These are phyloP conservation scores for Pilophorus perplexus DNA, from an alignment of 2,888 invertebrate species.

Conservation along the genomic window DNA sequence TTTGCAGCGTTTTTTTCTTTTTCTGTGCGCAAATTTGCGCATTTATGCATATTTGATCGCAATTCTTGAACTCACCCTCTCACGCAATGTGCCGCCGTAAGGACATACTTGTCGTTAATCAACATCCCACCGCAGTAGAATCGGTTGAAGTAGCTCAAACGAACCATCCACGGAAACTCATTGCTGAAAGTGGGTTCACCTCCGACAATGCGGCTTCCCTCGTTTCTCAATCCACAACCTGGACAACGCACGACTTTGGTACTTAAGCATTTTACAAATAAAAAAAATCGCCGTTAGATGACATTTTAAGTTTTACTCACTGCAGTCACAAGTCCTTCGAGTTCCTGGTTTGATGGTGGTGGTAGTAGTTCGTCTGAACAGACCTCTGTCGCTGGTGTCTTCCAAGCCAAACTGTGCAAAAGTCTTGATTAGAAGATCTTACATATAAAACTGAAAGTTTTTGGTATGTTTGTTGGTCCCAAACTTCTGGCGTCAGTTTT, in stretches of 20 bases:
- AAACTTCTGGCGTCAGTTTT: no score
- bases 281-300: background rate
- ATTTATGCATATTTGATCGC: no score
- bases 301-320: slow-evolving; percentile 22
- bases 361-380: slow-evolving; percentile 32
- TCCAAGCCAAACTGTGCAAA: slow-evolving; percentile 11
- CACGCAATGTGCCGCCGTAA: slow-evolving; percentile 86
- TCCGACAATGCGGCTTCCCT: slow-evolving; percentile 77
- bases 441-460: background rate
- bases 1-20: no score
- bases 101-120: slow-evolving; percentile 82
- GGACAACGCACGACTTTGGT: slow-evolving; percentile 49
- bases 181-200: slow-evolving; percentile 71
- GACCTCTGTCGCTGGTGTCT: background rate
- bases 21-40: background rate
- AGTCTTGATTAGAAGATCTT: background rate
- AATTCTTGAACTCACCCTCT: slow-evolving; percentile 75
- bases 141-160: slow-evolving; percentile 79
- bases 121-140: slow-evolving; percentile 88
- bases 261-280: background rate
- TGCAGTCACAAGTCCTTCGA: slow-evolving; percentile 31
- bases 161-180: slow-evolving; percentile 88
- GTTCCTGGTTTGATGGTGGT: slow-evolving; percentile 25
- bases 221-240: slow-evolving; percentile 82
- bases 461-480: background rate